Evolutionary conservation across 2,888 invertebrate genomes (phyloP).

Genomic region (Himalopsyche kuldschensis): DNA sequence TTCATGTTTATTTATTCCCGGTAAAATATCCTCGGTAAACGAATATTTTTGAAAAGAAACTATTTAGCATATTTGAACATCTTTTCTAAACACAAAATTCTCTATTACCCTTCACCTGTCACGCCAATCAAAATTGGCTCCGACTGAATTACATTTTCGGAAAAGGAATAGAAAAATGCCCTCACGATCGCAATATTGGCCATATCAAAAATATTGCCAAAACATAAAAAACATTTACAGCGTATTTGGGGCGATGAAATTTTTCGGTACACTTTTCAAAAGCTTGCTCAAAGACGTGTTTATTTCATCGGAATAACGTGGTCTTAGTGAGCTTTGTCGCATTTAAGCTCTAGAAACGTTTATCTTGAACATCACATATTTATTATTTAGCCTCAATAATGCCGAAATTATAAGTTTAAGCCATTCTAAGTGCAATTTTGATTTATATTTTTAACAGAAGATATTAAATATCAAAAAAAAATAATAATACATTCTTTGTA

Average conservation of each 20-base stretch:
- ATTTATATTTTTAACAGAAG: too few relatives aligned
- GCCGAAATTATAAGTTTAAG: too few relatives aligned
- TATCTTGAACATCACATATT: too few relatives aligned
- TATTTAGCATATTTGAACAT: not conserved
- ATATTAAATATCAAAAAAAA: too few relatives aligned
- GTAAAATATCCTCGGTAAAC: too few relatives aligned
- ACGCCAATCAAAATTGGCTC: not conserved
- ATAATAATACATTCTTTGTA: too few relatives aligned
- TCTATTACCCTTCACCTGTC: not conserved
- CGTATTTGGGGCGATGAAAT: not conserved
- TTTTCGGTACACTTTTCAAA: not conserved
- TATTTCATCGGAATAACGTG: not conserved
- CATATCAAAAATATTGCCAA: not conserved
- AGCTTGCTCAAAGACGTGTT: not conserved
- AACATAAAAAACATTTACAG: not conserved
- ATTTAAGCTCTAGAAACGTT: too few relatives aligned
- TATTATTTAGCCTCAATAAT: too few relatives aligned
- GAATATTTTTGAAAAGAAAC: not conserved
- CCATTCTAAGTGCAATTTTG: too few relatives aligned
- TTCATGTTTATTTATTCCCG: too few relatives aligned
- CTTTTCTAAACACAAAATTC: not conserved
- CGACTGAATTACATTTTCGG: not conserved
- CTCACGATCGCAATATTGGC: not conserved
- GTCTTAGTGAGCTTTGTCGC: not conserved
- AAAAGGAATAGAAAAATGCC: not conserved